A percentile compares a stretch with the other conserved stretches of the same genome.
Evolutionary conservation across 2,113 vertebrate genomes (phyloP).

Genomic region (Larimichthys polyactis): DNA sequence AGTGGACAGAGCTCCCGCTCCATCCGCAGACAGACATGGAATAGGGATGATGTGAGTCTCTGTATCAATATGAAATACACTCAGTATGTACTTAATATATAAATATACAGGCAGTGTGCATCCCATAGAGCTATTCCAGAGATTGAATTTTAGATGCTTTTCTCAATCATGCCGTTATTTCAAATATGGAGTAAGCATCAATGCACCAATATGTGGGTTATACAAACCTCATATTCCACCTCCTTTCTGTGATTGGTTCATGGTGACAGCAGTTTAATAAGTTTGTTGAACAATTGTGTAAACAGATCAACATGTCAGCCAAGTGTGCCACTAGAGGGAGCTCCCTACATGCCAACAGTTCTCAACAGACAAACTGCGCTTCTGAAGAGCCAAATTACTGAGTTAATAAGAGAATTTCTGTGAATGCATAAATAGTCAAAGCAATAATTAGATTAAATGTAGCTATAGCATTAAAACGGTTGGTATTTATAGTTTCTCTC

Average conservation of each 20-base stretch:
- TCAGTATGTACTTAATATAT: neutral
- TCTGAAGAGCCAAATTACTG: neutral
- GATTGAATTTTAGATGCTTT: neutral
- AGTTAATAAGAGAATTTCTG: neutral
- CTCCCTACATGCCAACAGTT: neutral
- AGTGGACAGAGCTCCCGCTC: slow-evolving; percentile 88
- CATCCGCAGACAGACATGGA: slow-evolving; percentile 95
- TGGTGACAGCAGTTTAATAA: neutral
- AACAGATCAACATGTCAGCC: neutral
- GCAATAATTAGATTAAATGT: neutral
- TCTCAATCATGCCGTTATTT: neutral
- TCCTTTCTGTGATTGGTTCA: neutral
- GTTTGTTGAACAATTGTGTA: neutral
- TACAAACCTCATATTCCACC: neutral
- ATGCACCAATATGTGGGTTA: neutral
- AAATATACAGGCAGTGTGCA: neutral
- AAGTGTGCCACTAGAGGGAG: slow-evolving; percentile 56
- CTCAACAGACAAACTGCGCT: neutral
- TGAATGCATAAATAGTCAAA: neutral
- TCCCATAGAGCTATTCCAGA: neutral
- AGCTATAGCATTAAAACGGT: neutral
- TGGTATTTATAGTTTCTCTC: neutral
- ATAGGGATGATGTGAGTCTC: slow-evolving; percentile 91
- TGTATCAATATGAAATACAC: neutral
- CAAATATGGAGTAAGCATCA: neutral